These are phyloP conservation scores for Stramonita haemastoma DNA, from an alignment of 2,888 invertebrate species.

Conservation along the genomic window DNA sequence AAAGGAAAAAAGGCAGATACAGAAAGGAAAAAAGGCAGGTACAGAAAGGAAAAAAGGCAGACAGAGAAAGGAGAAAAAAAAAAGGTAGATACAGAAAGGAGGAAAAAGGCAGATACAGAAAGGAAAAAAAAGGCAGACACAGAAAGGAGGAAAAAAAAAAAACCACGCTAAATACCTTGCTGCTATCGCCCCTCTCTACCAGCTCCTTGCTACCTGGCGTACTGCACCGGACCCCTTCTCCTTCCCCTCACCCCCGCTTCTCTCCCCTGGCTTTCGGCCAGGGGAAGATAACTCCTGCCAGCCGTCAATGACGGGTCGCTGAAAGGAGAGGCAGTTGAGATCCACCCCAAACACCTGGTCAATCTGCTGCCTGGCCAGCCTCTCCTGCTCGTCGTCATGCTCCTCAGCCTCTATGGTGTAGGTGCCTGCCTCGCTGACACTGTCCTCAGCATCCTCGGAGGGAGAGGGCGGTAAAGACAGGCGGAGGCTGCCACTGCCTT, in stretches of 20 bases:
- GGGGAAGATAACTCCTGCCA: conserved; percentile 33
- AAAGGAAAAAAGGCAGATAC: no score
- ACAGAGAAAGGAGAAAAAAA: no score
- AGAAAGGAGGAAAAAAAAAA: no score
- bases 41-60: no score
- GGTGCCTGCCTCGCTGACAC: conserved; percentile 90
- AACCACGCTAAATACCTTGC: neutral
- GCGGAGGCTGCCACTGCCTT: no score
- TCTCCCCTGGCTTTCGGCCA: conserved; percentile 51
- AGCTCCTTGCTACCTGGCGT: neutral
- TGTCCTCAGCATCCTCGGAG: conserved; percentile 70
- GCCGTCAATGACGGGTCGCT: conserved; percentile 48
- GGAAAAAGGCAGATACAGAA: no score
- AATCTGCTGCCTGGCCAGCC: conserved; percentile 90
- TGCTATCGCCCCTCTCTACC: neutral
- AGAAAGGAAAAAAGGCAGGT: no score
- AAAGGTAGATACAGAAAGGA: no score
- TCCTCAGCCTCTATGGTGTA: conserved; percentile 89
- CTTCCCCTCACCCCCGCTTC: conserved; percentile 42
- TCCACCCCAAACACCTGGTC: conserved; percentile 84
- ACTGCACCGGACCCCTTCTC: neutral
- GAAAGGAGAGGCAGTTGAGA: conserved; percentile 36
- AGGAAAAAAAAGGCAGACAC: no score
- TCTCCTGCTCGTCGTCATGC: conserved; percentile 62
- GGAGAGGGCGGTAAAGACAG: neutral